Conservation (phyloP, 2,888 invertebrate species). For the Euzophera pinguis region DNA sequence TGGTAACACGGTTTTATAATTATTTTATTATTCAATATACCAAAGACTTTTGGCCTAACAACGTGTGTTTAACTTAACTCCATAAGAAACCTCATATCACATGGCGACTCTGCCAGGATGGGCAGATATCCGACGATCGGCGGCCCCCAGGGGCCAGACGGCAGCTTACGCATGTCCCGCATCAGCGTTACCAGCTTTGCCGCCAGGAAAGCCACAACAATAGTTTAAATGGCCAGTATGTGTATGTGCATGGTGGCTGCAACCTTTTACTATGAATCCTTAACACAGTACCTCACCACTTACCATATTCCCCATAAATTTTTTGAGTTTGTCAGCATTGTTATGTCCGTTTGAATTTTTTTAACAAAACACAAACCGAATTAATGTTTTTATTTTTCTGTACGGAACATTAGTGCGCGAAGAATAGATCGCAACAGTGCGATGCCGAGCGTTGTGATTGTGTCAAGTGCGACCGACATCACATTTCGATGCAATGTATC, state of each 20-base stretch:
- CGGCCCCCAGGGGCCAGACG: slow-evolving; percentile 94
- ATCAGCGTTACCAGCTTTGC: slow-evolving; percentile 70
- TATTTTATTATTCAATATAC: too few species aligned
- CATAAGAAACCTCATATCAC: too few species aligned
- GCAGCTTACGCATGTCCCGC: slow-evolving; percentile 76
- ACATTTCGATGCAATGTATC: too few species aligned
- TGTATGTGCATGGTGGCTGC: too few species aligned
- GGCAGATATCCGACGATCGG: slow-evolving; percentile 92
- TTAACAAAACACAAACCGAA: slow-evolving; percentile 31
- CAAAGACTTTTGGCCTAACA: too few species aligned
- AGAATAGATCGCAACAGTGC: slow-evolving; percentile 54
- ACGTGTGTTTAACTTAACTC: too few species aligned
- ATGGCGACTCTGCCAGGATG: too few species aligned
- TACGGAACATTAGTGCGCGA: slow-evolving; percentile 62
- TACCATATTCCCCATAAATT: slow-evolving; percentile 76
- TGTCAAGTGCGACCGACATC: slow-evolving; percentile 70
- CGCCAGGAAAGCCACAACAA: slow-evolving; percentile 67
- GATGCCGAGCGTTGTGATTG: slow-evolving; percentile 51
- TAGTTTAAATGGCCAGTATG: too few species aligned
- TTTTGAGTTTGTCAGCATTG: slow-evolving; percentile 66
- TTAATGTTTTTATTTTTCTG: slow-evolving; percentile 32
- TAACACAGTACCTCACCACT: slow-evolving; percentile 70
- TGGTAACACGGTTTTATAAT: too few species aligned
- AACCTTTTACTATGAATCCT: too few species aligned
- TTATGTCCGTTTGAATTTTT: slow-evolving; percentile 41